These are phyloP conservation scores for Andricus quercusramuli DNA, from an alignment of 2,888 invertebrate genomes.

Conservation along the genomic window DNA sequence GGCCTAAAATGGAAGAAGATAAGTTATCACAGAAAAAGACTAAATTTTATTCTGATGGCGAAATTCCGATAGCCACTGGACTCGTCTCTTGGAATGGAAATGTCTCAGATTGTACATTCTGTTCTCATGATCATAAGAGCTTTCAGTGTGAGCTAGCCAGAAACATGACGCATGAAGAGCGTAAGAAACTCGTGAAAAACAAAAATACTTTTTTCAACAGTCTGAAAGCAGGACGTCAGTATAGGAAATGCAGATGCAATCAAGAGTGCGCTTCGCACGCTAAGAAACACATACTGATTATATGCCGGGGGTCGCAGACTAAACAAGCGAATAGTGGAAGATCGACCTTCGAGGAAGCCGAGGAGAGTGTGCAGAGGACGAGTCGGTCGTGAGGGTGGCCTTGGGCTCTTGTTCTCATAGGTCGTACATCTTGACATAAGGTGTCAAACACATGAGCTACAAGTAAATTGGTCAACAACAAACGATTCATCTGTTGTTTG, in stretches of 20 bases:
- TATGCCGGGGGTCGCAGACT: slow-evolving; percentile 56
- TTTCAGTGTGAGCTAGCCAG: slow-evolving; percentile 52
- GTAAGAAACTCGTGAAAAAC: slow-evolving; percentile 46
- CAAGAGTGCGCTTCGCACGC: slow-evolving; percentile 59
- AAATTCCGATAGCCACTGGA: too few relatives aligned
- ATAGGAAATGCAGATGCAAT: slow-evolving; percentile 53
- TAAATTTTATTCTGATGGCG: neutral
- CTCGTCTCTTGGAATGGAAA: neutral
- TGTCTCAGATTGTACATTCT: slow-evolving; percentile 50
- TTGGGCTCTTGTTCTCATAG: slow-evolving; percentile 58
- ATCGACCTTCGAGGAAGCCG: too few relatives aligned
- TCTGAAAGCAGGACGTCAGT: slow-evolving; percentile 55
- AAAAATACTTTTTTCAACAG: slow-evolving; percentile 60
- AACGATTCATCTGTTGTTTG: slow-evolving; percentile 43
- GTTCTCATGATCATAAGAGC: slow-evolving; percentile 42
- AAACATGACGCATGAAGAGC: slow-evolving; percentile 52
- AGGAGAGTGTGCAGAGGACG: slow-evolving; percentile 16
- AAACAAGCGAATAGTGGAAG: too few relatives aligned
- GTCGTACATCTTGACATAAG: slow-evolving; percentile 53
- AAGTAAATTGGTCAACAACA: slow-evolving; percentile 44
- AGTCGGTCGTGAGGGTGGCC: slow-evolving; percentile 48
- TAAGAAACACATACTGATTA: slow-evolving; percentile 55
- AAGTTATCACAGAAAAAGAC: neutral
- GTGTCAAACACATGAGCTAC: slow-evolving; percentile 52
- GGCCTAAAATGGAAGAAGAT: neutral